Conservation (phyloP, 2,113 vertebrate species). For the Labeo catla region DNA sequence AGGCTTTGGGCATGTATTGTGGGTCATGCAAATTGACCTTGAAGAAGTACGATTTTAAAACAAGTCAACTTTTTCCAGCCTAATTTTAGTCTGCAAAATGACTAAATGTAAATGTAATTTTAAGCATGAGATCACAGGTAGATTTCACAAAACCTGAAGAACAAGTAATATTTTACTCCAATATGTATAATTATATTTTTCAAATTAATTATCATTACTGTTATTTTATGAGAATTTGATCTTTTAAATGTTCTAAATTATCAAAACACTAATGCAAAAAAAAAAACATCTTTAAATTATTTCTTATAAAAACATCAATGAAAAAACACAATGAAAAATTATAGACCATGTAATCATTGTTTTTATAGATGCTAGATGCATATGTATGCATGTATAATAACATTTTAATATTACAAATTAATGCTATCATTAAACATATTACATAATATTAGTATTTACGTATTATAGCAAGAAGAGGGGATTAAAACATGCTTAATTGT, state of each 20-base stretch:
- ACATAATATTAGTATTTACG: neutral
- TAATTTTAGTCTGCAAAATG: neutral
- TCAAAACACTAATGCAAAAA: neutral
- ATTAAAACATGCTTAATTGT: neutral
- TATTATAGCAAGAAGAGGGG: neutral
- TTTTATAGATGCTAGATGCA: neutral
- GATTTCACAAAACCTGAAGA: neutral
- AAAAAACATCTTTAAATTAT: too few species aligned
- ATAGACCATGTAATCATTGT: neutral
- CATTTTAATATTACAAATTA: neutral
- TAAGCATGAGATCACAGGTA: neutral
- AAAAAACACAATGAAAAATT: too few species aligned
- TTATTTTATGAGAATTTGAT: neutral
- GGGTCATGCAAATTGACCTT: conserved; percentile 17
- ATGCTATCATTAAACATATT: too few species aligned
- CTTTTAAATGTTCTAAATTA: neutral
- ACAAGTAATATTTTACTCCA: neutral
- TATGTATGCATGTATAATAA: neutral
- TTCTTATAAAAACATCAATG: too few species aligned
- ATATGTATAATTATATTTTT: neutral
- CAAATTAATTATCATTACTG: neutral
- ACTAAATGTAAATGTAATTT: neutral
- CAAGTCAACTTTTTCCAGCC: neutral
- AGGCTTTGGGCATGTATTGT: neutral
- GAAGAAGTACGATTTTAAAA: neutral